phyloP scores from a whole-genome alignment of 2,888 invertebrate genomes.

The Cephus nigrinus region DNA sequence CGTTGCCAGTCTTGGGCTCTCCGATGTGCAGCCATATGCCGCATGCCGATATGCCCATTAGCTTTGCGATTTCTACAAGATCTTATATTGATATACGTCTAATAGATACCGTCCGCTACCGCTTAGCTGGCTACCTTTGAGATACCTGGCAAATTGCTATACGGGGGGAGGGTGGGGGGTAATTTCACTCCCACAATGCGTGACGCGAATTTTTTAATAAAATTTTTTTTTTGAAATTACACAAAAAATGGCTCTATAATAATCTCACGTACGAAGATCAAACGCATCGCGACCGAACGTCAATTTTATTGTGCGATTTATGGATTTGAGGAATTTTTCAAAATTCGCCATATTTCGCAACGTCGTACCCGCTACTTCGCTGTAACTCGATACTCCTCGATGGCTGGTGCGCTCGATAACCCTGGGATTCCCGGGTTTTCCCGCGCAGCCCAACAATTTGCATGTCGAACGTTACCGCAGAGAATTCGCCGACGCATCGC shows the following conservation, averaged over 20 bases:
- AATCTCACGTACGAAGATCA: not conserved
- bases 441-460: not conserved
- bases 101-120: slow-evolving; percentile 51
- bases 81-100: slow-evolving; percentile 52
- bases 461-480: not conserved
- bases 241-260: too few relatives aligned
- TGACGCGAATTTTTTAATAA: too few relatives aligned
- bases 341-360: not conserved
- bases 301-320: not conserved
- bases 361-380: not conserved
- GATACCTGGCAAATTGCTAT: slow-evolving; percentile 29
- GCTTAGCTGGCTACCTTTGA: slow-evolving; percentile 27
- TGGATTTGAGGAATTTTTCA: not conserved
- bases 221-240: too few relatives aligned
- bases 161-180: not conserved
- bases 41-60: slow-evolving; percentile 52
- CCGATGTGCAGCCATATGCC: slow-evolving; percentile 36
- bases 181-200: not conserved
- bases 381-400: not conserved
- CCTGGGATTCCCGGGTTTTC: not conserved
- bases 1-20: slow-evolving; percentile 3
- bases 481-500: not conserved
- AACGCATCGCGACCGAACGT: not conserved
- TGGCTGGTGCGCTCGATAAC: not conserved
- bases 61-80: slow-evolving; percentile 46